Evolutionary conservation across 2,888 invertebrate genomes (phyloP), one percentile per base, ranked within the genome.

Genomic region (Eristalinus sepulchralis): DNA sequence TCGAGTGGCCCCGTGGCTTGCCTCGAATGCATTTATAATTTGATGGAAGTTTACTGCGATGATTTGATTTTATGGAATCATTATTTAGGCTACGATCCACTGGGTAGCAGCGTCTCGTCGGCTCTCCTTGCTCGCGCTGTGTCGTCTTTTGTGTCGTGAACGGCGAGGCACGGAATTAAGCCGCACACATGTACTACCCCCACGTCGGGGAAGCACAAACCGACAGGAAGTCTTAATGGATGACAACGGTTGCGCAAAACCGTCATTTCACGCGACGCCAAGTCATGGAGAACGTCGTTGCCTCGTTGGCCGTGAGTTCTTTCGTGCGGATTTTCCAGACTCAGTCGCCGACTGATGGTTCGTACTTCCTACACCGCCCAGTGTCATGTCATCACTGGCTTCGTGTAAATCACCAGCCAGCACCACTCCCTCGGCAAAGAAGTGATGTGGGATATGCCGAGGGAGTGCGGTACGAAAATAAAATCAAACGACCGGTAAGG

Each of bases 21-120:
- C 57, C 77, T 71, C 63, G 85, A 77, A 82, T 85, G 82, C 82
- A 85, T 85, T 81, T 82, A 82, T 85, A 85, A 82, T 85, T 85
- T 85, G 77, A 82, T 82, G 77, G 59, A 77, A 85, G 82, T 85
- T 85, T 85, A 85, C 82, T 85, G 77, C 85, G 64, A 60, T 82
- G 85, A 82, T 85, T 85, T 85, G 85, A 85, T 85, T 85, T 85
- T 85, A 85, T 85, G 39, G 68, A 62, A 73, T 82, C 85, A 85
- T 85, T 85, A 85, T 85, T 82, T 85, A 85, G 82, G 81, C 82
- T 85, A 82, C 85, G 77, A 72, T 66, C 64, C 77, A 62, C 82
- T 66, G 85, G 85, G 80, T 80, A 80, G 60, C 79, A 73, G 39
- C 33, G 59, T 57, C 47, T 36, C 33, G 22, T 47, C 24, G 34